phyloP scores from a whole-genome alignment of 2,888 invertebrate genomes.

The Pristionchus maxplancki region DNA sequence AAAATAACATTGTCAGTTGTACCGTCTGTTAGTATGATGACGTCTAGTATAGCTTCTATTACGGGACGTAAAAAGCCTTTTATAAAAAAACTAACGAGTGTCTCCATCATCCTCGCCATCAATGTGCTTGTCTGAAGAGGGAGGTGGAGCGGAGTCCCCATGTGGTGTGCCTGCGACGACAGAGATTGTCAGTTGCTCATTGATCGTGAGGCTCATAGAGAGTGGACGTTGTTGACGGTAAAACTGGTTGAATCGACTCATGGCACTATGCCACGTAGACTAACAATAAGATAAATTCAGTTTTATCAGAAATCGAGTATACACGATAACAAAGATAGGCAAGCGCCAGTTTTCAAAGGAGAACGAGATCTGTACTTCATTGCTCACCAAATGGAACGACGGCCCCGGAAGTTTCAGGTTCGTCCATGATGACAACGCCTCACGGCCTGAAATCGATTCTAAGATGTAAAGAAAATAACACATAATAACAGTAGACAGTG shows the following conservation, averaged over 20 bases:
- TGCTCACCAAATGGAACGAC: not conserved
- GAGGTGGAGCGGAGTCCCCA: not conserved
- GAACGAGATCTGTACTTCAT: not conserved
- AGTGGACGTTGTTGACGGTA: no score
- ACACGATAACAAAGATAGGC: no score
- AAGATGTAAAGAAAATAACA: not conserved
- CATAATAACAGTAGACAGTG: not conserved
- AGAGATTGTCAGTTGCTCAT: not conserved
- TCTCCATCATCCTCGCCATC: constrained; percentile 37
- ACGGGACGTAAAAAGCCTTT: no score
- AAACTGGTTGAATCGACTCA: no score
- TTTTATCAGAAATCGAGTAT: no score
- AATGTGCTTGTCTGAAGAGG: not conserved
- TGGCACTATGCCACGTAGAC: no score
- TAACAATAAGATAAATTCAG: no score
- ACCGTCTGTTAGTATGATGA: not conserved
- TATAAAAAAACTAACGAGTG: constrained; percentile 1
- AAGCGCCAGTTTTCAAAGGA: no score
- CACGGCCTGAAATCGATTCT: not conserved
- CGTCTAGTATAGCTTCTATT: no score
- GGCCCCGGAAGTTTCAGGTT: constrained; percentile 24
- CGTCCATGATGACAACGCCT: constrained; percentile 21
- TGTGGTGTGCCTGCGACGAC: not conserved
- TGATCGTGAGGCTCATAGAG: no score
- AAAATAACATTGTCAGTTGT: no score